phyloP scores from a whole-genome alignment of 2,888 invertebrate genomes.

The Coelinius sp. region DNA sequence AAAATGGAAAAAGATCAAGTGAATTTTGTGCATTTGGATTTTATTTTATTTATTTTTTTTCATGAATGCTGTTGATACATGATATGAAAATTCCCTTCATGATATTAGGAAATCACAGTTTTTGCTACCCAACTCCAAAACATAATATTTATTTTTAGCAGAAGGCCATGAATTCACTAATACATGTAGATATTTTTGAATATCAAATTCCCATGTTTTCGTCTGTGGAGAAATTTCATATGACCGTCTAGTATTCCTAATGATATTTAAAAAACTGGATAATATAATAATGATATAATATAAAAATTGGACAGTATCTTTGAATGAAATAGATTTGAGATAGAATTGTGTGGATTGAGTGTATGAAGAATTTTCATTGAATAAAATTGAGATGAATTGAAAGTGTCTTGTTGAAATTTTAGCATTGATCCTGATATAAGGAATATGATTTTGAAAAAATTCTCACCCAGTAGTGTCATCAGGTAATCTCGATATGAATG shows the following conservation, averaged over 20 bases:
- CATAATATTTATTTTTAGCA: conserved; percentile 49
- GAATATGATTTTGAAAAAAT: conserved; percentile 34
- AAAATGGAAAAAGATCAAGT: conserved; percentile 40
- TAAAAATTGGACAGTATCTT: no score
- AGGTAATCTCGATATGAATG: conserved; percentile 69
- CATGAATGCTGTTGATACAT: no score
- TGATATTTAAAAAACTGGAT: conserved; percentile 57
- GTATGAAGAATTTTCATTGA: conserved; percentile 40
- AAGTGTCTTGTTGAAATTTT: not conserved
- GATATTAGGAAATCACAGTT: conserved; percentile 47
- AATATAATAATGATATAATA: no score
- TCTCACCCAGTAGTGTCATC: conserved; percentile 73
- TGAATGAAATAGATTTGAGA: no score
- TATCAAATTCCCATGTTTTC: conserved; percentile 32
- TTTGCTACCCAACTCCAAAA: conserved; percentile 36
- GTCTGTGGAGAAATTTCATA: conserved; percentile 3
- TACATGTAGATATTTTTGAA: conserved; percentile 37
- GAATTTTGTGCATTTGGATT: no score
- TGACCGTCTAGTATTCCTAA: not conserved
- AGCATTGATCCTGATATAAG: not conserved
- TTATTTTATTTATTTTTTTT: no score
- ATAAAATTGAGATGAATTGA: not conserved
- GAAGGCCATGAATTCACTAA: conserved; percentile 45
- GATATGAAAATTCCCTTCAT: conserved; percentile 36
- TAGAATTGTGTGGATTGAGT: no score